Evolutionary conservation across 2,888 invertebrate species (phyloP).

Genomic region (Archaeoteleia sp.): DNA sequence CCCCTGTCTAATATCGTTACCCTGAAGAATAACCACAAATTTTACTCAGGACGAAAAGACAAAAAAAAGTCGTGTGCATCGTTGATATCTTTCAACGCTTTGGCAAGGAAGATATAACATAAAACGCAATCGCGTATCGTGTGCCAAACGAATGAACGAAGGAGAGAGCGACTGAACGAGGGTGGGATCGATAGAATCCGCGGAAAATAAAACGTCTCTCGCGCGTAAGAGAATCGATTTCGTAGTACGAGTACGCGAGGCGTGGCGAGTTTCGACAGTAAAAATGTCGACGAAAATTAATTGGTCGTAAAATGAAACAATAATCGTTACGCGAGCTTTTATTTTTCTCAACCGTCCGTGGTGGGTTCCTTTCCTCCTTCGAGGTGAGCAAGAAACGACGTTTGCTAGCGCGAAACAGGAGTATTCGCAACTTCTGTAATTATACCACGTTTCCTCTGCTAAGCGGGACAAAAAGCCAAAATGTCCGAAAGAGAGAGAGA

Average conservation of each 20-base stretch:
- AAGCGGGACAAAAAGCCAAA: slow-evolving; percentile 7
- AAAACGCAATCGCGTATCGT: slow-evolving; percentile 24
- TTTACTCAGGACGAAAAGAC: no score
- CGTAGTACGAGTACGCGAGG: slow-evolving; percentile 44
- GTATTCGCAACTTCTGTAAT: slow-evolving; percentile 25
- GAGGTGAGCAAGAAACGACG: slow-evolving; percentile 28
- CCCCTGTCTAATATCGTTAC: no score
- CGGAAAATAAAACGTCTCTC: slow-evolving; percentile 54
- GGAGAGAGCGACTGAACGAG: not conserved
- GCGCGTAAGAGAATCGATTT: slow-evolving; percentile 55
- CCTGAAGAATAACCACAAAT: no score
- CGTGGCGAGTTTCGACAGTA: slow-evolving; percentile 51
- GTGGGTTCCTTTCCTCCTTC: slow-evolving; percentile 6
- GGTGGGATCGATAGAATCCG: slow-evolving; percentile 52
- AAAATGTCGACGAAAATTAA: slow-evolving; percentile 66
- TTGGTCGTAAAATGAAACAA: slow-evolving; percentile 63
- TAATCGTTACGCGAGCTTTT: slow-evolving; percentile 57
- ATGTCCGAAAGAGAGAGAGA: no score
- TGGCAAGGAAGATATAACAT: not conserved
- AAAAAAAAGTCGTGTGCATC: slow-evolving; percentile 25
- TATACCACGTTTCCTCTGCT: slow-evolving; percentile 3
- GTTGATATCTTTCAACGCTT: slow-evolving; percentile 23
- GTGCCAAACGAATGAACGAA: slow-evolving; percentile 24
- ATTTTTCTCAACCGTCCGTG: slow-evolving; percentile 23
- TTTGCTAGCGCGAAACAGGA: slow-evolving; percentile 21